Evolutionary conservation across 2,888 invertebrate species (phyloP).

Genomic region (Tromatobia lineatoria): DNA sequence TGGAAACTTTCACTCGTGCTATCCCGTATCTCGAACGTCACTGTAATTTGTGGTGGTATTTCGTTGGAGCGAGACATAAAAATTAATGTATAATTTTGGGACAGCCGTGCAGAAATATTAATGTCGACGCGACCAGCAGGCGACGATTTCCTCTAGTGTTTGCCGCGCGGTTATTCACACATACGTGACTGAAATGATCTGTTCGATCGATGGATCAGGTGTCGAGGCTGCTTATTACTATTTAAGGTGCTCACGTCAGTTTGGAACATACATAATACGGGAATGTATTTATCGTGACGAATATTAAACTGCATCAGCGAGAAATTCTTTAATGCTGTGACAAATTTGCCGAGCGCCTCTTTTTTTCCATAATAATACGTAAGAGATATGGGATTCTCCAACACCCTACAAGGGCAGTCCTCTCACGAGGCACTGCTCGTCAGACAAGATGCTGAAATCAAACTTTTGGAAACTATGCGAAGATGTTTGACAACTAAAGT

Average conservation of each 20-base stretch:
- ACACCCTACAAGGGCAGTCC: conserved; percentile 93
- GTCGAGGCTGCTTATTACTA: conserved; percentile 69
- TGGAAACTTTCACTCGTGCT: conserved; percentile 59
- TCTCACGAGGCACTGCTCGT: conserved; percentile 96
- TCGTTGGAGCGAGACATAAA: conserved; percentile 37
- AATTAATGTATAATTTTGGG: conserved; percentile 53
- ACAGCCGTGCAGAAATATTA: conserved; percentile 14
- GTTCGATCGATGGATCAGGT: conserved; percentile 68
- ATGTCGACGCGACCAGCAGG: conserved; percentile 18
- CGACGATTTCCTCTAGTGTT: neutral
- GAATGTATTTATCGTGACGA: conserved; percentile 65
- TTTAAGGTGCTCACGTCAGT: conserved; percentile 74
- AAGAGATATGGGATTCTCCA: conserved; percentile 92
- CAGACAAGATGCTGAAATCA: conserved; percentile 96
- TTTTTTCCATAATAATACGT: neutral
- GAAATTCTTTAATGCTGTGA: neutral
- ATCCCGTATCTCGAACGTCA: conserved; percentile 59
- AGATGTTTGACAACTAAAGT: conserved; percentile 94
- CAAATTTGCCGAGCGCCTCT: neutral
- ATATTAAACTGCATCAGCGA: neutral
- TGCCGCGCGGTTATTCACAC: neutral
- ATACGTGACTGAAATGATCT: conserved; percentile 64
- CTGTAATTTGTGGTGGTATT: conserved; percentile 71
- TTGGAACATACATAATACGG: conserved; percentile 62
- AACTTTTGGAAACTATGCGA: conserved; percentile 96